Base-by-base conservation (phyloP, 1,140 invertebrate species). In the Danaus plexippus region DNA sequence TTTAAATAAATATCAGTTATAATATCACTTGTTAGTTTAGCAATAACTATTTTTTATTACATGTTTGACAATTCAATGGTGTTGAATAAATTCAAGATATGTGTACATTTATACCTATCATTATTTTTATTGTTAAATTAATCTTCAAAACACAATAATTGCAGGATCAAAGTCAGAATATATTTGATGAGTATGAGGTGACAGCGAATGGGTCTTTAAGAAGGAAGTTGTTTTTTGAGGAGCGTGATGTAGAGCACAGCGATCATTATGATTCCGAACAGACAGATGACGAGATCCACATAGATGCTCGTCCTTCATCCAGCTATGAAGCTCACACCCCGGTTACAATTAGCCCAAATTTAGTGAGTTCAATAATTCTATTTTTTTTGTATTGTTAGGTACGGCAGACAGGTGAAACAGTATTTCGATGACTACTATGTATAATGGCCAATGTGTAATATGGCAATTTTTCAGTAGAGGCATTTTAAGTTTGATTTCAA, bases 151-250 rank as follows among this genome's bases (percentile, higher is more conserved):
- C 22, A 7, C 43, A 50, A 54, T 49, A 32, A 9, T 85, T 74
- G 11, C 71, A 86, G 81, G 81, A 82, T 48, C 75, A 32, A 32
- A 32, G 22, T 32, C 22, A 85, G 54, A 68, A 78, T 52, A 65
- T 78, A 49, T 79, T 70, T 52, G 77, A 67, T 56, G 81, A 87
- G 43, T 82, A 80, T 67, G 86, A 88, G 63, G 76, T 86, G 7
- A 85, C 86, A 13, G 85, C 83, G 6, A 88, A 87, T 71, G 86
- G 80, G 5, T 88, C 85, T 7, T 59, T 87, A 5, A 53, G 85
- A 50, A 59, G 81, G 11, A 85, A 83, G 58, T 62, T 88, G 43
- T 79, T 73, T 54, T 87, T 87, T 54, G 87, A 87, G 50, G 82
- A 85, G 41, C 78, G 85, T 47, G 82, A 75, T 70, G 80, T 32